Conservation (phyloP, 2,113 vertebrate genomes). For the Dissostichus mawsoni region DNA sequence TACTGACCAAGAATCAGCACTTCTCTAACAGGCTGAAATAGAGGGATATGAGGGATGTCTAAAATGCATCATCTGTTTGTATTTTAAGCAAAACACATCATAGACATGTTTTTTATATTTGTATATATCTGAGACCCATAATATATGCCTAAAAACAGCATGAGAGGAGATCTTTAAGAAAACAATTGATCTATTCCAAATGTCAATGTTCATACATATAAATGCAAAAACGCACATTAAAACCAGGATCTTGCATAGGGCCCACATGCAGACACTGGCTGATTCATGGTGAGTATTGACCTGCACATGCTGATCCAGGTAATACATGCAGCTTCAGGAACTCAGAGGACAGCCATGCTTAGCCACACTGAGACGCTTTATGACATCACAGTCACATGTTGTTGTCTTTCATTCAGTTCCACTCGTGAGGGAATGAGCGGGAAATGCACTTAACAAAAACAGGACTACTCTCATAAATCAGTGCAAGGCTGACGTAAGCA, state of each 20-base stretch:
- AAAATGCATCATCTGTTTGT: too few relatives aligned
- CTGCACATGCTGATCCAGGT: slow-evolving; percentile 7
- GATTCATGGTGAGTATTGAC: slow-evolving; percentile 14
- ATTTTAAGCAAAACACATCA: too few relatives aligned
- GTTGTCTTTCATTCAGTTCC: neutral
- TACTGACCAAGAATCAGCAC: too few relatives aligned
- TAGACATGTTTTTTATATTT: too few relatives aligned
- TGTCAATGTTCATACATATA: neutral
- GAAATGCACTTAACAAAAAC: neutral
- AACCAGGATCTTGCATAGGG: too few relatives aligned
- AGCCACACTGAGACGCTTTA: slow-evolving; percentile 12
- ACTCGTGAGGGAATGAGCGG: neutral
- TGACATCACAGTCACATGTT: neutral
- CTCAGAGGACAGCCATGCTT: slow-evolving; percentile 12
- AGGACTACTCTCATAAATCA: too few relatives aligned
- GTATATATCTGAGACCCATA: too few relatives aligned
- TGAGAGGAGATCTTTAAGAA: neutral
- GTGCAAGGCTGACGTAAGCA: too few relatives aligned
- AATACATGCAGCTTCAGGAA: slow-evolving; percentile 26
- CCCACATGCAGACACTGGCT: neutral
- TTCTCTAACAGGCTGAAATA: too few relatives aligned
- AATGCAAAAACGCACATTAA: too few relatives aligned
- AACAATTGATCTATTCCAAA: neutral
- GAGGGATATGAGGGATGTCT: too few relatives aligned
- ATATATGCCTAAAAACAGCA: too few relatives aligned